A percentile compares a stretch with the other conserved stretches of the same genome.
These are phyloP conservation scores for Sapajus apella DNA, from an alignment of 2,113 vertebrate genomes.

Conservation along the genomic window DNA sequence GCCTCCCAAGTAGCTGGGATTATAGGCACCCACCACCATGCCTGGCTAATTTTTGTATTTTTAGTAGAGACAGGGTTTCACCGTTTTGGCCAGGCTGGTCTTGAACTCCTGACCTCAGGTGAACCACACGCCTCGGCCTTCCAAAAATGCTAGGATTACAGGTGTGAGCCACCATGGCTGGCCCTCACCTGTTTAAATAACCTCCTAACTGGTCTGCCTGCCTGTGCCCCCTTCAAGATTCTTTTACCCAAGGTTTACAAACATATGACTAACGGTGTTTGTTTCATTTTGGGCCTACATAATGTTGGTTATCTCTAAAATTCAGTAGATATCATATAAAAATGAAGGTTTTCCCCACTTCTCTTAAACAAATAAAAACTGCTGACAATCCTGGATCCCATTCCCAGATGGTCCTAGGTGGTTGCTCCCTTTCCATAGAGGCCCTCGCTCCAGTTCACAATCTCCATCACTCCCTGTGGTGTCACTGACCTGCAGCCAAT, in stretches of 20 bases:
- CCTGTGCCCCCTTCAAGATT: fast-evolving
- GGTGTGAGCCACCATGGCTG: too few relatives aligned
- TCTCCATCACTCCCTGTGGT: background rate
- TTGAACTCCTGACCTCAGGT: too few relatives aligned
- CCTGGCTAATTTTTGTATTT: too few relatives aligned
- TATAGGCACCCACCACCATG: too few relatives aligned
- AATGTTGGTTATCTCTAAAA: background rate
- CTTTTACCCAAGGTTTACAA: background rate
- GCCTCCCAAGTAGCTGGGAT: too few relatives aligned
- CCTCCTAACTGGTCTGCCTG: background rate
- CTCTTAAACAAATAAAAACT: background rate
- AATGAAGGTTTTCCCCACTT: background rate
- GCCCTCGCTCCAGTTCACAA: background rate
- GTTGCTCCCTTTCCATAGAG: background rate
- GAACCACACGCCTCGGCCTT: too few relatives aligned
- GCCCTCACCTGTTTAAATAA: background rate
- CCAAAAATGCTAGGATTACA: too few relatives aligned
- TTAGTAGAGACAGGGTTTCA: too few relatives aligned
- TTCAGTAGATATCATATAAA: background rate
- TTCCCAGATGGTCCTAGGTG: background rate
- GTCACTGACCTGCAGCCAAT: background rate
- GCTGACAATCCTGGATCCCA: background rate
- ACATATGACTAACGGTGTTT: background rate
- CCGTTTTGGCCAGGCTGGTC: too few relatives aligned
- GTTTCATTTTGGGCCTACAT: background rate